Conservation (phyloP, 2,888 invertebrate species). For the Xylota sylvarum region DNA sequence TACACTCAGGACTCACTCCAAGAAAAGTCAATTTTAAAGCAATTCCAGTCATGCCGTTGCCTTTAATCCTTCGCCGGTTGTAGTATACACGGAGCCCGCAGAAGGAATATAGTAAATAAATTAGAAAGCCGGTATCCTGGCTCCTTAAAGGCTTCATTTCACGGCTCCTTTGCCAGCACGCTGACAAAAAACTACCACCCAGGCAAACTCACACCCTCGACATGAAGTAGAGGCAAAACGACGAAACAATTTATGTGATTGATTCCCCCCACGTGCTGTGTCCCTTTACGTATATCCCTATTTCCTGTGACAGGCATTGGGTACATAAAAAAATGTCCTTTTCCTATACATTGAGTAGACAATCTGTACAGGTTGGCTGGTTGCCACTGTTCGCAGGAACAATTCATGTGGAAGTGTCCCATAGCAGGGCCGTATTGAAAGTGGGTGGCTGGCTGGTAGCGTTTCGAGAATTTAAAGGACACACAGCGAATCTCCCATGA, state of each 20-base stretch:
- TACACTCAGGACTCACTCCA: neutral
- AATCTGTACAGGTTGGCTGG: conserved; percentile 74
- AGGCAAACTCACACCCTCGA: conserved; percentile 28
- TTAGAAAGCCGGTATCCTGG: conserved; percentile 71
- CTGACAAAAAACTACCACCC: conserved; percentile 43
- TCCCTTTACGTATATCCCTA: conserved; percentile 71
- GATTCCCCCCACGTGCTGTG: conserved; percentile 76
- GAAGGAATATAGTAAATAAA: conserved; percentile 72
- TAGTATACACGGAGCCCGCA: conserved; percentile 18
- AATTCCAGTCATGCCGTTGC: conserved; percentile 29
- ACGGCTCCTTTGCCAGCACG: conserved; percentile 69
- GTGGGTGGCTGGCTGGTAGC: conserved; percentile 15
- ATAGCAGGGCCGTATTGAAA: conserved; percentile 17
- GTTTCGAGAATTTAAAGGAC: conserved; percentile 59
- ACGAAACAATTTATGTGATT: conserved; percentile 77
- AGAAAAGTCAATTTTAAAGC: conserved; percentile 64
- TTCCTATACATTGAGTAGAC: conserved; percentile 57
- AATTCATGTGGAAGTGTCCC: conserved; percentile 72
- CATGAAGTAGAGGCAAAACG: conserved; percentile 61
- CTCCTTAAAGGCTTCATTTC: conserved; percentile 77
- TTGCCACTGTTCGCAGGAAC: conserved; percentile 68
- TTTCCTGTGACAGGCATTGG: conserved; percentile 64
- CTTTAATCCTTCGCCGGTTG: conserved; percentile 65
- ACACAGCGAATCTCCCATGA: conserved; percentile 66
- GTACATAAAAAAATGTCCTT: conserved; percentile 45